phyloP scores from a whole-genome alignment of 2,888 invertebrate genomes.

The Loripinus fragilis region DNA sequence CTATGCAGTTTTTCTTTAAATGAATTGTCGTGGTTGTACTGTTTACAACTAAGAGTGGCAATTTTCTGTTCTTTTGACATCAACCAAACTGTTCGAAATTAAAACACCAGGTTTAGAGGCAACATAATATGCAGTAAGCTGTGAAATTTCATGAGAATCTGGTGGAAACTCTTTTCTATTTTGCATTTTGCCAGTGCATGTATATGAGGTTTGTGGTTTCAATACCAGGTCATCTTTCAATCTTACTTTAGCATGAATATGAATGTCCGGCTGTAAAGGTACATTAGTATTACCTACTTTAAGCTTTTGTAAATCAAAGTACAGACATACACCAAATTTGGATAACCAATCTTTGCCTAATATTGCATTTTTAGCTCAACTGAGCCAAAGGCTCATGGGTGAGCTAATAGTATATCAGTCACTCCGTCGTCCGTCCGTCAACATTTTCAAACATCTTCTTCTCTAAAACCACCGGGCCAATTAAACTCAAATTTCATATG shows the following conservation, averaged over 20 bases:
- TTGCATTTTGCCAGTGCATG: constrained; percentile 2
- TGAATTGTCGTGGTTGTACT: neutral
- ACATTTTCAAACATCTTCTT: too few species aligned
- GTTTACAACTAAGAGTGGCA: neutral
- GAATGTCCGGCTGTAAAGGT: neutral
- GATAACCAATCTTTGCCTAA: neutral
- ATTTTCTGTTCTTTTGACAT: neutral
- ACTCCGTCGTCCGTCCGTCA: too few species aligned
- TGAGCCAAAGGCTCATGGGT: too few species aligned
- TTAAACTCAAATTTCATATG: too few species aligned
- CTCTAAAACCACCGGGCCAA: too few species aligned
- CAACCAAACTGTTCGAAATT: neutral
- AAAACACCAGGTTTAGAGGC: neutral
- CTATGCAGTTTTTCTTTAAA: neutral
- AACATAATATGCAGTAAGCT: neutral
- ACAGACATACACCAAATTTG: neutral
- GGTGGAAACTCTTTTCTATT: constrained; percentile 2
- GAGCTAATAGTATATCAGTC: too few species aligned
- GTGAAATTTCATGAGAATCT: constrained; percentile 1
- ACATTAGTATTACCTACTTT: neutral
- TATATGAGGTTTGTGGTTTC: neutral
- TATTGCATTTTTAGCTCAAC: neutral
- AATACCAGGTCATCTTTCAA: constrained; percentile 3
- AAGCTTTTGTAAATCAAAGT: constrained; percentile 12
- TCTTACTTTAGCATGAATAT: constrained; percentile 9